Evolutionary conservation across 2,888 invertebrate species (phyloP).

Genomic region (Crocallis elinguaria): DNA sequence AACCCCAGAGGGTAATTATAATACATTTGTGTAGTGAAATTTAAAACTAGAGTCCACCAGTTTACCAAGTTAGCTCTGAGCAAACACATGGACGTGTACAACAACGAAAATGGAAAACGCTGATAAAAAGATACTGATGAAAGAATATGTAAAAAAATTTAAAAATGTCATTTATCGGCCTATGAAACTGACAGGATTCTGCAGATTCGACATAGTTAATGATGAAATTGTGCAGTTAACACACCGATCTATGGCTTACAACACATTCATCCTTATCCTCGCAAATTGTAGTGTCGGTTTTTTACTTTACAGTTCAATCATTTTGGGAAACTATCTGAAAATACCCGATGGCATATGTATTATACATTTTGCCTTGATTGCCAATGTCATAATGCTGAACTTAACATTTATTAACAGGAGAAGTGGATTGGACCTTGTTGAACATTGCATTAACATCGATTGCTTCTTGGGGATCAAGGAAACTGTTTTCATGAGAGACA

Average conservation of each 20-base stretch:
- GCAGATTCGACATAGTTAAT: conserved; percentile 55
- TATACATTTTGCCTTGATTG: conserved; percentile 45
- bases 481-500: conserved; percentile 62
- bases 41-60: not conserved
- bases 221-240: conserved; percentile 47
- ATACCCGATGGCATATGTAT: conserved; percentile 52
- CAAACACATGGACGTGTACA: no score
- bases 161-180: conserved; percentile 40
- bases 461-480: conserved; percentile 56
- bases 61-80: not conserved
- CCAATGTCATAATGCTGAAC: conserved; percentile 49
- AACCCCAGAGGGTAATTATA: no score
- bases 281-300: conserved; percentile 38
- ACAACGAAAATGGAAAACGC: conserved; percentile 30
- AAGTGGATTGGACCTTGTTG: conserved; percentile 48
- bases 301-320: conserved; percentile 45
- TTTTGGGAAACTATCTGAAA: conserved; percentile 43
- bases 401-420: conserved; percentile 50
- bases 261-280: conserved; percentile 39
- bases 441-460: conserved; percentile 58
- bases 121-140: conserved; percentile 40
- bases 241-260: conserved; percentile 42
- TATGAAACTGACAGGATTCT: conserved; percentile 50
- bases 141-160: conserved; percentile 48
- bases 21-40: no score